Evolutionary conservation across 2,888 invertebrate species (phyloP).

Genomic region (Arrhopalites spinosus): DNA sequence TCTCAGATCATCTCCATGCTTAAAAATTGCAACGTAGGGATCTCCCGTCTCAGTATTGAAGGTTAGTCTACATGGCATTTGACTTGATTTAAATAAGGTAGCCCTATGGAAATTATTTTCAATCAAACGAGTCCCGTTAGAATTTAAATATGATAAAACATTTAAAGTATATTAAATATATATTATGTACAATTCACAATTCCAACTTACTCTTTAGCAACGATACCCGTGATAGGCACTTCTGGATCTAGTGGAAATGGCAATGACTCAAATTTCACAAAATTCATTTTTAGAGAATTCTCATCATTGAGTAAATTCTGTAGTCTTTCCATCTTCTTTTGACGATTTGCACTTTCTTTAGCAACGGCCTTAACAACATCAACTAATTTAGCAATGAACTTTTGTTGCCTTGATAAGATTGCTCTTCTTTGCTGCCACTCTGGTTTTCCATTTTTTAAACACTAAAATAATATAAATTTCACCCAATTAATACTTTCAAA

Average conservation of each 20-base stretch:
- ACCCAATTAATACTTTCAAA: too few species aligned
- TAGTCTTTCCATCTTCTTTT: conserved; percentile 87
- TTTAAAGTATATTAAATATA: background rate
- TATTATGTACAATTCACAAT: background rate
- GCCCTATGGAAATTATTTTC: conserved; percentile 62
- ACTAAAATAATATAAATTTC: conserved; percentile 50
- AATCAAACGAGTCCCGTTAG: too few species aligned
- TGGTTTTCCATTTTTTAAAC: conserved; percentile 64
- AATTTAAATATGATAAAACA: background rate
- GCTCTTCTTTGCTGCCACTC: conserved; percentile 76
- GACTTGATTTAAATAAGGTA: conserved; percentile 90
- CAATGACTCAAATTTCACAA: conserved; percentile 86
- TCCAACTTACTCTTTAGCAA: conserved; percentile 74
- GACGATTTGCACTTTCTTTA: conserved; percentile 87
- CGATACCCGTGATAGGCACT: conserved; percentile 83
- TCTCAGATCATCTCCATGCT: conserved; percentile 94
- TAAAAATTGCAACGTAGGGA: conserved; percentile 90
- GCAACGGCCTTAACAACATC: conserved; percentile 84
- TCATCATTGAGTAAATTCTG: conserved; percentile 79
- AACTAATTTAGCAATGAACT: conserved; percentile 89
- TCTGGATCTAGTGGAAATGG: conserved; percentile 94
- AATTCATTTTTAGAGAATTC: conserved; percentile 82
- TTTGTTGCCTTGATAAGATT: conserved; percentile 81
- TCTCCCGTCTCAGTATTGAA: conserved; percentile 78
- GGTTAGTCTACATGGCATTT: conserved; percentile 91